Conservation (phyloP, 92 coral and sea anemone species). For the Galaxea fascicularis region DNA sequence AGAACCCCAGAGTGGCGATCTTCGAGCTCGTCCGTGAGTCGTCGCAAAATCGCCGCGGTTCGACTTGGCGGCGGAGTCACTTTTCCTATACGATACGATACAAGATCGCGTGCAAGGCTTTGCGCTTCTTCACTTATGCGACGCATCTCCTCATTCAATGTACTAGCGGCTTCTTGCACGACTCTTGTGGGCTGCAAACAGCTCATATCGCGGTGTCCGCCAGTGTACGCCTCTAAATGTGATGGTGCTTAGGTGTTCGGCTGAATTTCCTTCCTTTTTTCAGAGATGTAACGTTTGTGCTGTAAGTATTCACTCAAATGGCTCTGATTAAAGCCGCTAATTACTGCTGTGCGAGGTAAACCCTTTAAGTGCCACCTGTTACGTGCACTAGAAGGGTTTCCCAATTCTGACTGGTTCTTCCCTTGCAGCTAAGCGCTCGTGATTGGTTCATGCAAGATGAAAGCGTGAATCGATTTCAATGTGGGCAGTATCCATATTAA, state of each 20-base stretch:
- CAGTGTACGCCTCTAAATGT: neutral
- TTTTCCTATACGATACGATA: constrained; percentile 76
- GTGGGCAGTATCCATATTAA: constrained; percentile 53
- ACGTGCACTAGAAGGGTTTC: constrained; percentile 31
- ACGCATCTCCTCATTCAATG: constrained; percentile 15
- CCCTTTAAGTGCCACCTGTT: constrained; percentile 50
- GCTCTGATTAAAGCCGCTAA: neutral
- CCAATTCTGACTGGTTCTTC: constrained; percentile 41
- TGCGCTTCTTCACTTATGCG: constrained; percentile 56
- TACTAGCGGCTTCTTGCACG: constrained; percentile 9
- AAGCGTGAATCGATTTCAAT: constrained; percentile 41
- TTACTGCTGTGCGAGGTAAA: constrained; percentile 22
- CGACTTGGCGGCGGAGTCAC: constrained; percentile 55
- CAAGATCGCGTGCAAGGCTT: constrained; percentile 73
- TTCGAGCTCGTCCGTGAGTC: constrained; percentile 87
- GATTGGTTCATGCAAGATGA: constrained; percentile 15
- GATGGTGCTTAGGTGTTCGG: neutral
- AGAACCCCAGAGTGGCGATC: constrained; percentile 72
- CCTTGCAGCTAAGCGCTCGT: neutral
- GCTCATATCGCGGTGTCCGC: neutral
- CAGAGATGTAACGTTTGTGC: neutral
- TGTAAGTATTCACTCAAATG: neutral
- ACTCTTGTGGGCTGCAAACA: constrained; percentile 27
- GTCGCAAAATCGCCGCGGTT: constrained; percentile 76
- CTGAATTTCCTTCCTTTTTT: neutral